Evolutionary conservation across 2,113 vertebrate genomes (phyloP).

Genomic region (Coregonus clupeaformis): DNA sequence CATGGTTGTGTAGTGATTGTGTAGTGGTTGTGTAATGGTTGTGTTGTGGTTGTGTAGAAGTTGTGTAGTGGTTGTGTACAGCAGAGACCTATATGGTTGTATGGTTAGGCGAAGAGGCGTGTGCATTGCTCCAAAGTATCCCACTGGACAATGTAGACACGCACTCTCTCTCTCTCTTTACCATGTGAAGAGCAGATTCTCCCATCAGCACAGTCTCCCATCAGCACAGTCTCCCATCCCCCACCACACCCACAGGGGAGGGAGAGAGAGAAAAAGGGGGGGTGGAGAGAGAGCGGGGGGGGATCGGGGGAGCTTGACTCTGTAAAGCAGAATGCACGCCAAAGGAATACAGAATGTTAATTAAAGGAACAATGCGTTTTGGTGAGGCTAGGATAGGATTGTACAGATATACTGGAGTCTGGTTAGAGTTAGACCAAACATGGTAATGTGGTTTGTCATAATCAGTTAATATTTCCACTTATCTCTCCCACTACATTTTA

Average conservation of each 20-base stretch:
- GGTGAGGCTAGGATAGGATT: conserved; percentile 34
- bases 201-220: conserved; percentile 55
- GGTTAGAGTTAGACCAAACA: conserved; percentile 4
- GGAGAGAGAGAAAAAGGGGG: neutral
- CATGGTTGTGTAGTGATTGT: conserved; percentile 47
- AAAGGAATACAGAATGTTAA: conserved; percentile 60
- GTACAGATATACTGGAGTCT: conserved; percentile 9
- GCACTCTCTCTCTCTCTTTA: conserved; percentile 15
- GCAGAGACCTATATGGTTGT: conserved; percentile 35
- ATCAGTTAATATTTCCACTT: neutral
- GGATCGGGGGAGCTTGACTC: conserved; percentile 51
- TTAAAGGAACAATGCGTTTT: conserved; percentile 56
- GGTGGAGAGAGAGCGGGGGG: conserved; percentile 7
- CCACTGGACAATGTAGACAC: conserved; percentile 49
- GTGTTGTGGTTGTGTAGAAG: too few species aligned
- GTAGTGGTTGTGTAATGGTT: conserved; percentile 4
- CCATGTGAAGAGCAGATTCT: conserved; percentile 65
- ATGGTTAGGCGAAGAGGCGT: conserved; percentile 38
- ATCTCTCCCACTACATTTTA: too few species aligned
- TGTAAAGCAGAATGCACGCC: conserved; percentile 52
- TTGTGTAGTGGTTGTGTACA: neutral
- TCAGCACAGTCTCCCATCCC: conserved; percentile 61
- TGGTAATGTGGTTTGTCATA: neutral
- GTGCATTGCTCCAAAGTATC: conserved; percentile 30
- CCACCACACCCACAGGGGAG: conserved; percentile 51